Evolutionary conservation across 2,888 invertebrate genomes (phyloP), one percentile per base, ranked within the genome.

Genomic region (Exocentrus adspersus): DNA sequence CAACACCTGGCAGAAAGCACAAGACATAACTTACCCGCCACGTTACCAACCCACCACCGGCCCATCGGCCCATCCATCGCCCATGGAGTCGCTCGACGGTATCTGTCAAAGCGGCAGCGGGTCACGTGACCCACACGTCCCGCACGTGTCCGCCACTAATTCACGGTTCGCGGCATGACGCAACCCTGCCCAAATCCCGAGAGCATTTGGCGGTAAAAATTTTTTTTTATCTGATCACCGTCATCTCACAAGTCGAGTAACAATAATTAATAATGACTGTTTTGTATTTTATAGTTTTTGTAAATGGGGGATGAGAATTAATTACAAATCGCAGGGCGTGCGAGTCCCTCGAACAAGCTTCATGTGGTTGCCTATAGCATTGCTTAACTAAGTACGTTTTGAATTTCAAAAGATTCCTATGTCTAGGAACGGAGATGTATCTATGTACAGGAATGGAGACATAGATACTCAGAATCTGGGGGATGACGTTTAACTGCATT

Each of bases 51-150:
- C 32, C 21, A 50, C 32, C 21, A 50, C 42, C 43, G n/a, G 41
- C 30, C 46, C 52, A 58, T 43, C 43, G 30, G 30, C 28, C 24
- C 21, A 32, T 28, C 59, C 19, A 14, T 37, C 41, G 12, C 16
- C n/a, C 14, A 9, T 28, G 37, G 46, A 53, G 41, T 20, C 41
- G 41, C 46, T 24, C 28, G 32, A 19, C 56, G 51, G 37, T 53
- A 43, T 52, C 53, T 58, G 48, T 4, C 43, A 14, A 45, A 45
- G 61, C 58, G 24, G 64, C 72, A 72, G 74, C 72, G 72, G 73
- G 75, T 73, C 75, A 75, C 75, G 75, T 75, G 75, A 73, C 75
- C 75, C 75, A 56, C 73, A 73, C 65, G 56, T 56, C 59, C 64
- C 53, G 73, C 75, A 75, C 75, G 75, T 75, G 75, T 72, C 75